Evolutionary conservation across 2,113 vertebrate species (phyloP).

Genomic region (Lamprotornis superbus): DNA sequence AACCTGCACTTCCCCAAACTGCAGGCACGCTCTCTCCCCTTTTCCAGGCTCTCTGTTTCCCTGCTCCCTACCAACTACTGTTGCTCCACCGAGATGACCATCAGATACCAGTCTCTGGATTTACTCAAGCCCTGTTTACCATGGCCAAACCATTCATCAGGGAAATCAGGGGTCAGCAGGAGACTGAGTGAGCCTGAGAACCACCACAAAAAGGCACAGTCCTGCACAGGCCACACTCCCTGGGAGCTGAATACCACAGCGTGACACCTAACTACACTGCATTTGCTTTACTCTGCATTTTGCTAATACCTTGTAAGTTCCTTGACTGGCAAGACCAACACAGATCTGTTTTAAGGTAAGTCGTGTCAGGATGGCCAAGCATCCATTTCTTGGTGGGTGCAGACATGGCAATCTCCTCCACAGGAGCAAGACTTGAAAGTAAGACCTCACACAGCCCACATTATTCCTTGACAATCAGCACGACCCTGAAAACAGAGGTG

Average conservation of each 20-base stretch:
- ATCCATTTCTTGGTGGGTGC: not conserved
- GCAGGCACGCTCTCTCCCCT: not conserved
- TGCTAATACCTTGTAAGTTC: not conserved
- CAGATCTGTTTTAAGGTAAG: not conserved
- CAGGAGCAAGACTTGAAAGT: not conserved
- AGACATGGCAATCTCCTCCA: not conserved
- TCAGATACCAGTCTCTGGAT: not conserved
- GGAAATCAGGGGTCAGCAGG: not conserved
- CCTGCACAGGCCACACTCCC: not conserved
- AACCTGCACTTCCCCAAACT: not conserved
- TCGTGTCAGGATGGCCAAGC: not conserved
- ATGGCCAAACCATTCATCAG: not conserved
- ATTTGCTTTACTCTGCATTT: not conserved
- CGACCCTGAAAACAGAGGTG: not conserved
- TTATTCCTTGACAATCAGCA: not conserved
- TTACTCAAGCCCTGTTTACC: not conserved
- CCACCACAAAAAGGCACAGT: not conserved
- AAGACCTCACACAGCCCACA: not conserved
- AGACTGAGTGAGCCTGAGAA: not conserved
- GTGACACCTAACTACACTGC: not conserved
- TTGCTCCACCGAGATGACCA: not conserved
- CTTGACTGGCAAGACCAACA: not conserved
- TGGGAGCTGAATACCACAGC: not conserved
- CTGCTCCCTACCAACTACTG: not conserved
- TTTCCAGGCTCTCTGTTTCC: not conserved